Evolutionary conservation across 2,888 invertebrate genomes (phyloP).

Genomic region (Melinaea menophilus): DNA sequence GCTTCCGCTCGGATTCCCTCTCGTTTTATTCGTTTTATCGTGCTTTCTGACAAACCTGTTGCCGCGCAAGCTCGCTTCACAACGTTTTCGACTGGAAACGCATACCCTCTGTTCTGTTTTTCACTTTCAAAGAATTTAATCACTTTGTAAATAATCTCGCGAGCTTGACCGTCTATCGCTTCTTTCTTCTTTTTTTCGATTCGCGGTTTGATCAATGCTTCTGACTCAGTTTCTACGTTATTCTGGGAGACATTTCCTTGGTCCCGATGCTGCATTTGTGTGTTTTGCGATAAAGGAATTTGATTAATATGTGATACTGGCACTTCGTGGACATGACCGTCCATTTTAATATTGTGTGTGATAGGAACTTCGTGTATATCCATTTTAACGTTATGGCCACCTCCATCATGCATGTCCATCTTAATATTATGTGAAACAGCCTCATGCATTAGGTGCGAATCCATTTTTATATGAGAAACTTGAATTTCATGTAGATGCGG

Average conservation of each 20-base stretch:
- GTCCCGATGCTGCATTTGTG: slow-evolving; percentile 24
- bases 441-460: slow-evolving; percentile 25
- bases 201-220: slow-evolving; percentile 43
- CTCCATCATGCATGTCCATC: slow-evolving; percentile 15
- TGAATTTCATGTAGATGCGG: slow-evolving; percentile 34
- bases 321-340: slow-evolving; percentile 27
- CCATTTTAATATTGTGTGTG: slow-evolving; percentile 15
- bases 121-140: slow-evolving; percentile 73
- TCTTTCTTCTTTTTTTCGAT: slow-evolving; percentile 67
- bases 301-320: slow-evolving; percentile 24
- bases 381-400: slow-evolving; percentile 11
- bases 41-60: slow-evolving; percentile 67
- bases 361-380: slow-evolving; percentile 21
- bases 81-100: slow-evolving; percentile 69
- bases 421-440: slow-evolving; percentile 13
- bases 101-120: slow-evolving; percentile 69
- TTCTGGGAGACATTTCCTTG: slow-evolving; percentile 20
- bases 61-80: slow-evolving; percentile 69
- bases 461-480: slow-evolving; percentile 23
- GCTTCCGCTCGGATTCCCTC: slow-evolving; percentile 67
- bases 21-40: slow-evolving; percentile 67
- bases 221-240: slow-evolving; percentile 24
- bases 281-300: slow-evolving; percentile 19
- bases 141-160: slow-evolving; percentile 68
- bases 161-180: slow-evolving; percentile 68